Evolutionary conservation across 2,113 vertebrate genomes (phyloP).

Genomic region (Anarhynchus alexandrinus): DNA sequence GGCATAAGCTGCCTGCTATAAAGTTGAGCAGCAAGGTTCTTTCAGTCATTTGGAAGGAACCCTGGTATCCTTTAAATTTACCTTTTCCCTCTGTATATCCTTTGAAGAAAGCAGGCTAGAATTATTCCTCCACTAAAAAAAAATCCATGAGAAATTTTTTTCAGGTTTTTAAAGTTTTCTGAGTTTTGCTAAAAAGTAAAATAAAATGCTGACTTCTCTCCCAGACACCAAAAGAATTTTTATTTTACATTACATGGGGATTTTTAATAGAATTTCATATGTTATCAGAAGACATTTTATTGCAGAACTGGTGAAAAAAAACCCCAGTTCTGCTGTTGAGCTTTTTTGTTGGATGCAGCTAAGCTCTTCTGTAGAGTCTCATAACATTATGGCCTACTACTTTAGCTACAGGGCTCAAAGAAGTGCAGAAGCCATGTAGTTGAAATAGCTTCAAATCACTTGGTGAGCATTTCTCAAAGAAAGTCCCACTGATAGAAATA

Average conservation of each 20-base stretch:
- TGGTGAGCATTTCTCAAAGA: not conserved
- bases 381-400: not conserved
- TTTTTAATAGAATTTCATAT: not conserved
- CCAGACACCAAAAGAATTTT: not conserved
- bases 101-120: not conserved
- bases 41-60: not conserved
- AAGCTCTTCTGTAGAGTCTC: not conserved
- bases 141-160: not conserved
- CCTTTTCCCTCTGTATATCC: not conserved
- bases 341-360: not conserved
- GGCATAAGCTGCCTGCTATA: not conserved
- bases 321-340: not conserved
- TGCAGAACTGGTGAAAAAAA: not conserved
- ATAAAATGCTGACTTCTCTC: not conserved
- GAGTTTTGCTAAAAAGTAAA: not conserved
- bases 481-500: not conserved
- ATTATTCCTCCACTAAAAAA: not conserved
- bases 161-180: not conserved
- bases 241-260: not conserved
- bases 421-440: not conserved
- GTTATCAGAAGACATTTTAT: not conserved
- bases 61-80: not conserved
- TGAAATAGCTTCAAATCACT: not conserved
- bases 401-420: not conserved
- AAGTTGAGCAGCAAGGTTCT: not conserved